Evolutionary conservation across 2,888 invertebrate genomes (phyloP).

Genomic region (Apamea sordens): DNA sequence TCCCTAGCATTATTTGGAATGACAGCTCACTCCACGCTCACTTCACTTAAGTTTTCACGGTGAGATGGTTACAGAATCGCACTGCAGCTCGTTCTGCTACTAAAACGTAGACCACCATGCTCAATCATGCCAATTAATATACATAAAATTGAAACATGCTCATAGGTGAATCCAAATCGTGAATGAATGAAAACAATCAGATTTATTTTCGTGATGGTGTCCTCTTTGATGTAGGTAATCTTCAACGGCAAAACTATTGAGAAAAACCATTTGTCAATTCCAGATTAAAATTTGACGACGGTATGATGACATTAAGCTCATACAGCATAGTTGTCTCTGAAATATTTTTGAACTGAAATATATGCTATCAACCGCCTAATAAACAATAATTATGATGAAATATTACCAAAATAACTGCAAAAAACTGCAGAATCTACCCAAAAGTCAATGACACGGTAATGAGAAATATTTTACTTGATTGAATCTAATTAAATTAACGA

Average conservation of each 20-base stretch:
- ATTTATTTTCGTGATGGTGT: neutral
- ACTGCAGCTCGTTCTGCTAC: neutral
- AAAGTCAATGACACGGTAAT: slow-evolving; percentile 33
- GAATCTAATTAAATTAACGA: slow-evolving; percentile 35
- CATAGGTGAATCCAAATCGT: neutral
- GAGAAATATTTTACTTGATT: slow-evolving; percentile 5
- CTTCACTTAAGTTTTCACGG: too few relatives aligned
- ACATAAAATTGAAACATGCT: neutral
- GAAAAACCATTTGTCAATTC: neutral
- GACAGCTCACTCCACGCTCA: too few relatives aligned
- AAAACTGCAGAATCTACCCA: neutral
- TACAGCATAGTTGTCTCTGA: slow-evolving; percentile 4
- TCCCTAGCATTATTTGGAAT: too few relatives aligned
- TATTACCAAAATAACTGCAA: slow-evolving; percentile 34
- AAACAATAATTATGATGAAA: slow-evolving; percentile 48
- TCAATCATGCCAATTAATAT: neutral
- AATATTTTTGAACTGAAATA: slow-evolving; percentile 50
- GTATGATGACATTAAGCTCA: slow-evolving; percentile 1
- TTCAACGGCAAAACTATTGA: neutral
- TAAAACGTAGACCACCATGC: neutral
- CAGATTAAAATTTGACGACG: neutral
- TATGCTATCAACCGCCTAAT: slow-evolving; percentile 43
- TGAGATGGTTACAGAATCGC: too few relatives aligned
- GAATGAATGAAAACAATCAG: neutral
- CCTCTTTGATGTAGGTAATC: neutral